Conservation (phyloP, 2,888 invertebrate genomes). For the Ormyrus nitidulus region DNA sequence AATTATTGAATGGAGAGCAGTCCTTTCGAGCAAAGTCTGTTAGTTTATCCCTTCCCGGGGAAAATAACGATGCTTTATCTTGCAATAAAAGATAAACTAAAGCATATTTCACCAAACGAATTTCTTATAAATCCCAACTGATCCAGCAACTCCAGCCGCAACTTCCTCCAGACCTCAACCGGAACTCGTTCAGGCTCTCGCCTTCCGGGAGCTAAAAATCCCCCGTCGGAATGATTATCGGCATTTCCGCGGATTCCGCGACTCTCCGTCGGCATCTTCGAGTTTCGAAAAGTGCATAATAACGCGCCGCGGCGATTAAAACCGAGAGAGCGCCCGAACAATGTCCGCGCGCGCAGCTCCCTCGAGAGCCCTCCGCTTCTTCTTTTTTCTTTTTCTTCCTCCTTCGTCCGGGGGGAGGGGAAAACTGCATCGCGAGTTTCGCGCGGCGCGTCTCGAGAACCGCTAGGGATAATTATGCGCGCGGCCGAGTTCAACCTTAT, state of each 20-base stretch:
- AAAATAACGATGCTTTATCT: no score
- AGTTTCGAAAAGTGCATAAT: constrained; percentile 30
- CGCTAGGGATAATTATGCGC: constrained; percentile 12
- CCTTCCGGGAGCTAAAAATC: not conserved
- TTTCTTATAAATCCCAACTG: no score
- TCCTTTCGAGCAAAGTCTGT: no score
- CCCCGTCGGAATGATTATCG: constrained; percentile 27
- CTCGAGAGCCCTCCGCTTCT: constrained; percentile 25
- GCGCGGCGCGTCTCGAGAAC: not conserved
- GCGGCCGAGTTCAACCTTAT: not conserved
- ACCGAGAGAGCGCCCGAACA: constrained; percentile 19
- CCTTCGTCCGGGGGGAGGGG: not conserved
- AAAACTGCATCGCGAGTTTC: constrained; percentile 8
- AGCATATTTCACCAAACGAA: no score
- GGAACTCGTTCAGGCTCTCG: no score
- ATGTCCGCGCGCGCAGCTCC: constrained; percentile 42
- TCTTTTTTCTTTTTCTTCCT: not conserved
- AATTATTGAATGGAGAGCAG: no score
- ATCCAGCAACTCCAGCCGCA: no score
- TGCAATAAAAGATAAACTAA: no score
- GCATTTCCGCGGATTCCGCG: constrained; percentile 15
- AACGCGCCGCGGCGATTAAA: constrained; percentile 11
- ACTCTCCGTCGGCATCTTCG: constrained; percentile 16
- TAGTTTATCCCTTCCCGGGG: no score
- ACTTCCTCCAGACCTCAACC: no score